Evolutionary conservation across 2,888 invertebrate species (phyloP).

Genomic region (Clusia tigrina): DNA sequence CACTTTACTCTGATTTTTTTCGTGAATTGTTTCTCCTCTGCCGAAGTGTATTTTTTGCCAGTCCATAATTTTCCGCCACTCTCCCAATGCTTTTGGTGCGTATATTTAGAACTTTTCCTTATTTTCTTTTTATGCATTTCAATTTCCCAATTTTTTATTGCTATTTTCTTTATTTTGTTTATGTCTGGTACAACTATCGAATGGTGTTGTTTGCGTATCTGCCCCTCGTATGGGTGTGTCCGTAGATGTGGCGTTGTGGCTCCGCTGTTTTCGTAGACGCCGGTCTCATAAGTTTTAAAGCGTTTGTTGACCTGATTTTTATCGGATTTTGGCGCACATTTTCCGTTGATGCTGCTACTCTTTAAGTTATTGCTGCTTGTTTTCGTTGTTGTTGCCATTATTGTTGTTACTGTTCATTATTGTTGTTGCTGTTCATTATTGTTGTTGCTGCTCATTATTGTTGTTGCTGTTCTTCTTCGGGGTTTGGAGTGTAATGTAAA

Average conservation of each 20-base stretch:
- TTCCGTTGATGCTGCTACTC: conserved; percentile 13
- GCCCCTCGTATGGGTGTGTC: background rate
- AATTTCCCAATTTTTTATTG: background rate
- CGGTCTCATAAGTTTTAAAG: conserved; percentile 15
- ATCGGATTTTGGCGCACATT: conserved; percentile 12
- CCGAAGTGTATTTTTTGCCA: background rate
- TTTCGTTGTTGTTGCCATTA: background rate
- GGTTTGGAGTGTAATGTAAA: too few species aligned
- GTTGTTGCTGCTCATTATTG: background rate
- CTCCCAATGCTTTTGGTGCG: background rate
- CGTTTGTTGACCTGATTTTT: conserved; percentile 31
- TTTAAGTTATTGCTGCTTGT: background rate
- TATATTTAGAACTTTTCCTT: conserved; percentile 3
- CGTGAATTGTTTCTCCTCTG: background rate
- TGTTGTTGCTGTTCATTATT: too few species aligned
- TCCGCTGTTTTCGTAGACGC: background rate
- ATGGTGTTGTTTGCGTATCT: background rate
- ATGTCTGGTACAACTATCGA: background rate
- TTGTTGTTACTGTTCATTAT: background rate
- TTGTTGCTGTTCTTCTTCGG: too few species aligned
- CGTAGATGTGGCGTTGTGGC: too few species aligned
- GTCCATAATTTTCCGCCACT: conserved; percentile 1
- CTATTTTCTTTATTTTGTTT: background rate
- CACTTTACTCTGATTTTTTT: too few species aligned
- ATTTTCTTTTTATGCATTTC: background rate